Evolutionary conservation across 2,797 vertebrate species (phyloP).

Genomic region (Heteromormyrus szaboi): DNA sequence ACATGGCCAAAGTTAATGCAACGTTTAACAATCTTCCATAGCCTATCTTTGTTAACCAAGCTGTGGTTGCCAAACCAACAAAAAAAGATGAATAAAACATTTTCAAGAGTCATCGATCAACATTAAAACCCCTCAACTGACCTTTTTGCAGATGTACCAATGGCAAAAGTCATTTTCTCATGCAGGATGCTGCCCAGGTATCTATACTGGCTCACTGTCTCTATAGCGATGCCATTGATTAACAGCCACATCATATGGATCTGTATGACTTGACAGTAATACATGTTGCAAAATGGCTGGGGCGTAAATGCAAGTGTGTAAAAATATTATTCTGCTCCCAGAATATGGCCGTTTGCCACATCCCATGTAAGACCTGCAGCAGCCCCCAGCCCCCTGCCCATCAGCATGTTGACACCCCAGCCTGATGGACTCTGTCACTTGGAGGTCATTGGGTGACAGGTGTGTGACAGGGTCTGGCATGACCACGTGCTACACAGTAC

Average conservation of each 20-base stretch:
- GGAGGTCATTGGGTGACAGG: conserved; percentile 91
- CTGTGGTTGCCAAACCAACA: background rate
- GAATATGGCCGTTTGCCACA: background rate
- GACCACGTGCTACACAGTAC: conserved; percentile 68
- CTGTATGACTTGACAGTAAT: background rate
- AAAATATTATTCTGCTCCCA: background rate
- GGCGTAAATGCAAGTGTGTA: background rate
- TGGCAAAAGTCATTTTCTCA: background rate
- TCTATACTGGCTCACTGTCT: background rate
- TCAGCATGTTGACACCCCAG: conserved; percentile 90
- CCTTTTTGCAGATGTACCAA: background rate
- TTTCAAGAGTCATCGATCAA: background rate
- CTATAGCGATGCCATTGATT: background rate
- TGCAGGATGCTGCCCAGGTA: background rate
- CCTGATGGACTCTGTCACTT: conserved; percentile 74
- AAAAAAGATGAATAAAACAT: background rate
- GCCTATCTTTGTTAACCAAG: background rate
- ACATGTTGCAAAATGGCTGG: background rate
- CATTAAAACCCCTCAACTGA: background rate
- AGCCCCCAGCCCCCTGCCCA: conserved; percentile 61
- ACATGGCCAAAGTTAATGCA: background rate
- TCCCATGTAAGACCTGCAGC: background rate
- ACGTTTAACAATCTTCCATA: background rate
- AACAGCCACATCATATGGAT: background rate
- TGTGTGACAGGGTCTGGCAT: conserved; percentile 88